Evolutionary conservation across 2,888 invertebrate genomes (phyloP), one percentile per base, ranked within the genome.

Genomic region (Elegia similella): DNA sequence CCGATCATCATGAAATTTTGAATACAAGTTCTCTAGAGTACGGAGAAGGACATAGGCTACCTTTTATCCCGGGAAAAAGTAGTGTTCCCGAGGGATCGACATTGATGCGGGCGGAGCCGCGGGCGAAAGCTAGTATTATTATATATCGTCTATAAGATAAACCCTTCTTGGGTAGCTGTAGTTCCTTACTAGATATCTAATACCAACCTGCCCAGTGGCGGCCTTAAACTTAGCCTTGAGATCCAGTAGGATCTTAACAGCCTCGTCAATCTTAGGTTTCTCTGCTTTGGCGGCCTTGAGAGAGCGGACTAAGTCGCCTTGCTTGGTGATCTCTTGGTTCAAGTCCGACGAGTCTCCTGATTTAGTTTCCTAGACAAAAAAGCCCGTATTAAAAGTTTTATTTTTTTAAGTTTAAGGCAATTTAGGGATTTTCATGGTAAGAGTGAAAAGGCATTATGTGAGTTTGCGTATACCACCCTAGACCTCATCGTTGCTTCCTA

Each of bases 151-250:
- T 8, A 7, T 46, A 59, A 17, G 43, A 6, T 53, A 32, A n/a
- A n/a, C 38, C n/a, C n/a, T 3, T 12, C 7, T n/a, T 38, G 38
- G 10, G 34, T 2, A 34, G 34, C 2, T 23, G 23, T 23, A 5
- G 23, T 23, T 5, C 23, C 23, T 7, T 12, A 12, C 29, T 12
- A 23, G 8, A 16, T 43, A 7, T 47, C 5, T 46, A n/a, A n/a
- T 52, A 53, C 29, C 60, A 29, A 84, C 86, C 70, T 84, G 75
- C 60, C 85, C 86, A 43, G 84, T 79, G 52, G 80, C 75, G 1
- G 89, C 86, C 79, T 97, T 97, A 76, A 94, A 97, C 63, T 96
- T 93, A 1, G 92, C 85, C 83, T 98, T 98, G 0, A 97, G 82
- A 0, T 91, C 88, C 48, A 96, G 76, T 10, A 97, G 82, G 5